A percentile compares a stretch with the other conserved stretches of the same genome.
Evolutionary conservation across 1,140 invertebrate species (phyloP).

Genomic region (Lordiphosa clarofinis): DNA sequence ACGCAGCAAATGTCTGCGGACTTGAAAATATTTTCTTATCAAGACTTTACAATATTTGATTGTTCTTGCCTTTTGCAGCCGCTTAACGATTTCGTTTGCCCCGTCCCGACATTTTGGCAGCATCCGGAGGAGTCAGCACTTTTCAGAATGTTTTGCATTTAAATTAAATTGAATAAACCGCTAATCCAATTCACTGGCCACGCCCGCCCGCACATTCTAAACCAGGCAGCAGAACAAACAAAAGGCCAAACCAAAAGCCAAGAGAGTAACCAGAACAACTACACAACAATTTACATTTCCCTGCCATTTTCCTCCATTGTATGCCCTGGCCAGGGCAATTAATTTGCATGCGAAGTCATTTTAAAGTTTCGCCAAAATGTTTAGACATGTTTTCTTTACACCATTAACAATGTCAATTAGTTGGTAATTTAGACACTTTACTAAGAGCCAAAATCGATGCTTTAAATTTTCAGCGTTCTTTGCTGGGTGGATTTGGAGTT

Average conservation of each 20-base stretch:
- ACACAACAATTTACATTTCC: constrained; percentile 40
- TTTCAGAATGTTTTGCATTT: constrained; percentile 67
- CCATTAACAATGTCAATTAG: too few relatives aligned
- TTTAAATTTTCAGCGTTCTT: constrained; percentile 1
- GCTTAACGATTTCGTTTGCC: too few relatives aligned
- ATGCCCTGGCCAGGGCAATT: constrained; percentile 39
- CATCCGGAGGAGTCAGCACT: constrained; percentile 32
- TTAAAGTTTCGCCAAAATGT: constrained; percentile 32
- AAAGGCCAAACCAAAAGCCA: constrained; percentile 36
- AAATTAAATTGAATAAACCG: constrained; percentile 71
- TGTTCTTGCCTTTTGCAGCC: too few relatives aligned
- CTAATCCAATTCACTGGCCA: constrained; percentile 59
- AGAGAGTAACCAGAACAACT: constrained; percentile 23
- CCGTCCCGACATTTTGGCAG: background rate
- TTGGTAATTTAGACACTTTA: too few relatives aligned
- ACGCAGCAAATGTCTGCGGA: too few relatives aligned
- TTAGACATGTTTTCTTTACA: background rate
- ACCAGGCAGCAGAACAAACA: constrained; percentile 26
- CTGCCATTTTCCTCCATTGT: constrained; percentile 15
- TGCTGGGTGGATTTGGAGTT: too few relatives aligned
- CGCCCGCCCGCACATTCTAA: constrained; percentile 6
- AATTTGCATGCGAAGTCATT: constrained; percentile 59
- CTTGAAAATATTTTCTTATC: too few relatives aligned
- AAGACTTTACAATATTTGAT: too few relatives aligned
- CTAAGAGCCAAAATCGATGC: too few relatives aligned